phyloP scores from a whole-genome alignment of 2,888 invertebrate genomes.

The Tenthredo livida region DNA sequence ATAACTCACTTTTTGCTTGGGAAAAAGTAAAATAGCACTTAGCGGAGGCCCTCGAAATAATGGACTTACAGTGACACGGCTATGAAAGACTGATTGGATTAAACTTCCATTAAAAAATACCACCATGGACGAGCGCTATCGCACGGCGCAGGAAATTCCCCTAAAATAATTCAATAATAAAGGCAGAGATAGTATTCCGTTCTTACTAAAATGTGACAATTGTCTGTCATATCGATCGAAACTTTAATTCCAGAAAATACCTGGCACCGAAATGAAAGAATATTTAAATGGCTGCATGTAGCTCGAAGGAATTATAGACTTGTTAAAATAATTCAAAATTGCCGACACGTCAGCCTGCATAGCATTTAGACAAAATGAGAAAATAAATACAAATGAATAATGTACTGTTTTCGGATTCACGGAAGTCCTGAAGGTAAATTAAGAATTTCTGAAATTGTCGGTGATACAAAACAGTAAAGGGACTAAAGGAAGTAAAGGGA shows the following conservation, averaged over 20 bases:
- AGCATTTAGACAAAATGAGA: no score
- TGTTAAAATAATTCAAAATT: not conserved
- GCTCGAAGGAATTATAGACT: not conserved
- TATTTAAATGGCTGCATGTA: not conserved
- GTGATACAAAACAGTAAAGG: no score
- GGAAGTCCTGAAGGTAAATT: not conserved
- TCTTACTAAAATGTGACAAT: slow-evolving; percentile 16
- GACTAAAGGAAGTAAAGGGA: no score
- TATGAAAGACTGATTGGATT: slow-evolving; percentile 51
- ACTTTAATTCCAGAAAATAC: not conserved
- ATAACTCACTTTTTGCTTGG: not conserved
- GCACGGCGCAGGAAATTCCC: slow-evolving; percentile 20
- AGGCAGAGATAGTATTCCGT: slow-evolving; percentile 11
- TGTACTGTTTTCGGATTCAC: not conserved
- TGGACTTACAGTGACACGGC: slow-evolving; percentile 49
- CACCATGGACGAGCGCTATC: slow-evolving; percentile 38
- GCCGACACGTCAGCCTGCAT: no score
- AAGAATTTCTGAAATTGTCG: not conserved
- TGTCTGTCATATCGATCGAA: slow-evolving; percentile 3
- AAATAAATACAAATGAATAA: no score
- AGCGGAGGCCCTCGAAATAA: slow-evolving; percentile 43
- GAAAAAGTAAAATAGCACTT: slow-evolving; percentile 44
- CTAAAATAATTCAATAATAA: slow-evolving; percentile 41
- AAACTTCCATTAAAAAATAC: slow-evolving; percentile 51
- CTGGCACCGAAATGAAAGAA: not conserved